These are phyloP conservation scores for Rafetus swinhoei DNA, from an alignment of 2,113 vertebrate species.

Conservation along the genomic window DNA sequence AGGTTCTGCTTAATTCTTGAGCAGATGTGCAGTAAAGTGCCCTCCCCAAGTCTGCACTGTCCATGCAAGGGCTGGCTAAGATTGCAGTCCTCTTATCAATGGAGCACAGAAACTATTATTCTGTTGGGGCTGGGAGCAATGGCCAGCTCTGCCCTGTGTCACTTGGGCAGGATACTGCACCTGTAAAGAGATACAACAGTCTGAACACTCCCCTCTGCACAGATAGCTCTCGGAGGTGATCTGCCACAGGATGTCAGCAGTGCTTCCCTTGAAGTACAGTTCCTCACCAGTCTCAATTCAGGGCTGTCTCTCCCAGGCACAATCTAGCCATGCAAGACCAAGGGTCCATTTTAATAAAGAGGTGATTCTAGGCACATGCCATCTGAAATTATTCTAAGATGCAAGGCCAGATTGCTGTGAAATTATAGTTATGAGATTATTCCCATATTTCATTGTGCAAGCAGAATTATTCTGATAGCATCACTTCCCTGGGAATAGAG, in stretches of 20 bases:
- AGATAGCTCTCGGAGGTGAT: not conserved
- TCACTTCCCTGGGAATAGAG: not conserved
- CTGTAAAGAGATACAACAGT: not conserved
- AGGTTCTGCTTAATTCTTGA: not conserved
- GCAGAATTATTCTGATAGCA: not conserved
- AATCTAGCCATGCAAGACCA: not conserved
- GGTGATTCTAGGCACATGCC: not conserved
- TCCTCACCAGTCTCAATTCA: not conserved
- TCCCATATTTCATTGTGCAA: not conserved
- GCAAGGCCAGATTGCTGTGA: not conserved
- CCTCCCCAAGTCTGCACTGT: not conserved
- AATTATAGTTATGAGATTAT: not conserved
- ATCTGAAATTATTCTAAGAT: not conserved
- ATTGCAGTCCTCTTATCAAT: not conserved
- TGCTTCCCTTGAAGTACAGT: slow-evolving; percentile 4
- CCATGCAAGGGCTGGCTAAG: not conserved
- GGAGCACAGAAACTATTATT: not conserved
- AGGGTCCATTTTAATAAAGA: not conserved
- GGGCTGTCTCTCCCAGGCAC: not conserved
- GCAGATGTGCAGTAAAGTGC: not conserved
- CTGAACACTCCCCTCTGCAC: not conserved
- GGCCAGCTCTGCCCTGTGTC: not conserved
- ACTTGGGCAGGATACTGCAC: not conserved
- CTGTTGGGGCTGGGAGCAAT: not conserved
- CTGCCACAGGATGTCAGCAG: not conserved